A percentile compares a stretch with the other conserved stretches of the same genome.
Evolutionary conservation across 2,888 invertebrate genomes (phyloP).

Genomic region (Nephrocerus scutellatus): DNA sequence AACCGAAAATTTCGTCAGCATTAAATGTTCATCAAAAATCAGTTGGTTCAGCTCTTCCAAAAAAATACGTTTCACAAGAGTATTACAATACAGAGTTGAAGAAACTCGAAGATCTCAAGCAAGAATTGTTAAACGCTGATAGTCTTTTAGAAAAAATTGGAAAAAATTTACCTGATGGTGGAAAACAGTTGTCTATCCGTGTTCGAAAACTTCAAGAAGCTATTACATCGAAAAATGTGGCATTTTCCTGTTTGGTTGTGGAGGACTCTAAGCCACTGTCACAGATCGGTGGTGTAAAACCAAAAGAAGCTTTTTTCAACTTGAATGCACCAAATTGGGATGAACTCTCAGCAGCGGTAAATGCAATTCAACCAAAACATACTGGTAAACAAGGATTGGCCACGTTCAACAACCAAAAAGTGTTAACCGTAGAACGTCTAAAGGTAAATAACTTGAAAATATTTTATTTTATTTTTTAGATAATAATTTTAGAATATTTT

Average conservation of each 20-base stretch:
- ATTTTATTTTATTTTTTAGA: background rate
- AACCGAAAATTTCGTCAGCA: conserved; percentile 31
- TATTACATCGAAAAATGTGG: no score
- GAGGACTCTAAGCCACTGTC: no score
- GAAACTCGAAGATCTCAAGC: conserved; percentile 48
- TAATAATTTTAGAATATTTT: background rate
- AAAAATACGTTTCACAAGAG: conserved; percentile 30
- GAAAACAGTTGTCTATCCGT: conserved; percentile 52
- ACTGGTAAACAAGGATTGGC: conserved; percentile 54
- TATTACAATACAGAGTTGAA: conserved; percentile 48
- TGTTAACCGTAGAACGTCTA: conserved; percentile 64
- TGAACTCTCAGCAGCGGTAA: conserved; percentile 38
- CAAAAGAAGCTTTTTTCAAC: conserved; percentile 16
- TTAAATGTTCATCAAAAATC: background rate
- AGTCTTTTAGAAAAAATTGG: conserved; percentile 34
- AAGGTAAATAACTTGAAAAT: conserved; percentile 40
- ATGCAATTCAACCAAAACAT: conserved; percentile 37
- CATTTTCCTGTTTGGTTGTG: no score
- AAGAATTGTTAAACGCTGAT: conserved; percentile 45
- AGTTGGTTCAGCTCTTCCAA: background rate
- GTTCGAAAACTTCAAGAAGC: conserved; percentile 48
- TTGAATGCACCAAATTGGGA: conserved; percentile 33
- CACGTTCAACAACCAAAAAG: conserved; percentile 61
- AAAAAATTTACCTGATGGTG: conserved; percentile 57
- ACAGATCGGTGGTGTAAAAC: no score